Evolutionary conservation across 2,797 vertebrate species (phyloP).

Genomic region (Pristis pectinata): DNA sequence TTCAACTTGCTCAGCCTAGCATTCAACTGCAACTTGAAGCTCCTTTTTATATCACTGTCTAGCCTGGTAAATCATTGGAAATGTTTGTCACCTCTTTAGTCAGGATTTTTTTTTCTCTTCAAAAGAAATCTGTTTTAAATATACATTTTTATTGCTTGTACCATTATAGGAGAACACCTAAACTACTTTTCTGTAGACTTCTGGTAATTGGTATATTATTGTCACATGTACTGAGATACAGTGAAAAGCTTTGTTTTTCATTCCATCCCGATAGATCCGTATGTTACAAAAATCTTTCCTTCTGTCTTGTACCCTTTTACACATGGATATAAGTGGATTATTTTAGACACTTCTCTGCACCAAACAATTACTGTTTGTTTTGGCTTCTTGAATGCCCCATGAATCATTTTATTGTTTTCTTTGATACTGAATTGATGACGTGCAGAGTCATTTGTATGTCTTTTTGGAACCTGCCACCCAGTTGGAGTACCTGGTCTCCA

Average conservation of each 20-base stretch:
- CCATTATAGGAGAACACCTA: too few species aligned
- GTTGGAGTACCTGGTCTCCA: background rate
- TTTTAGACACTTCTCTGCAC: background rate
- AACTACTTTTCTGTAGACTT: too few species aligned
- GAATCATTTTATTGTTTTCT: background rate
- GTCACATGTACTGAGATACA: too few species aligned
- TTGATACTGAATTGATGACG: background rate
- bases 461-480: background rate
- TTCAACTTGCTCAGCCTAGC: conserved; percentile 25
- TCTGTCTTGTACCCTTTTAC: too few species aligned
- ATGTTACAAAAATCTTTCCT: background rate
- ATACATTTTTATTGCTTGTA: background rate
- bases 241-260: too few species aligned
- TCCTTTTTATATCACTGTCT: conserved; percentile 10
- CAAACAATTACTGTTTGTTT: background rate
- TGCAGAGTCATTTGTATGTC: background rate
- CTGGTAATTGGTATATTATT: too few species aligned
- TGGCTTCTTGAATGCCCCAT: background rate
- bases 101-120: background rate
- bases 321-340: background rate
- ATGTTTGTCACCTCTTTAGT: background rate
- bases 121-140: background rate
- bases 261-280: too few species aligned
- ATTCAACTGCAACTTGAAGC: conserved; percentile 11
- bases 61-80: conserved; percentile 22